phyloP scores from a whole-genome alignment of 1,140 invertebrate species.

The Venturia canescens region DNA sequence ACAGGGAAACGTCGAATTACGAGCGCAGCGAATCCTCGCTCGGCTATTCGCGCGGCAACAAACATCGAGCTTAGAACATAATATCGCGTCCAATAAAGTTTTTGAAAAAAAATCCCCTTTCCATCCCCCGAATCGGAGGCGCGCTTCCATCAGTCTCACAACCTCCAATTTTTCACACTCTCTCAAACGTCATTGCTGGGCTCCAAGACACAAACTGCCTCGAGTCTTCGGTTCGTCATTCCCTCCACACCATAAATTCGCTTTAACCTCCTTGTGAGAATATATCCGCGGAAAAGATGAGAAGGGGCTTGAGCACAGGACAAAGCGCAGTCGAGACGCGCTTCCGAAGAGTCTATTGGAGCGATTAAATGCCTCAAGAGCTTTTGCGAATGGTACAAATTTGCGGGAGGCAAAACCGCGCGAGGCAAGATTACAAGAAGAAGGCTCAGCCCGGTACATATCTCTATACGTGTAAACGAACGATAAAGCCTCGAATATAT shows the following conservation, averaged over 20 bases:
- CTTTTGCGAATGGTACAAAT: conserved; percentile 14
- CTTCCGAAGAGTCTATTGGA: conserved; percentile 9
- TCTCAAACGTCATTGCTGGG: too few species aligned
- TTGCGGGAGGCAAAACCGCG: conserved; percentile 23
- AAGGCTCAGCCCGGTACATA: background rate
- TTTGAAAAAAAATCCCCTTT: too few species aligned
- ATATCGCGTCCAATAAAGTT: too few species aligned
- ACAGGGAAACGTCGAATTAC: background rate
- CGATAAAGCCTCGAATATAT: conserved; percentile 8
- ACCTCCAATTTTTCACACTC: background rate
- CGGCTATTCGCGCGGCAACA: background rate
- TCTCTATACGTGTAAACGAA: background rate
- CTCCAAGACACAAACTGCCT: background rate
- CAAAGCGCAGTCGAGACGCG: background rate
- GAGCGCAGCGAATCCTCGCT: background rate
- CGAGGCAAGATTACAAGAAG: conserved; percentile 18
- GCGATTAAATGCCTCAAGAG: conserved; percentile 10
- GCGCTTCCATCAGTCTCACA: too few species aligned
- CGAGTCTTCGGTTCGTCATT: background rate
- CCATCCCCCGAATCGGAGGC: too few species aligned
- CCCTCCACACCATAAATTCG: background rate
- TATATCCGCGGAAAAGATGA: background rate
- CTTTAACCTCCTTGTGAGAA: background rate
- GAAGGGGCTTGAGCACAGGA: background rate
- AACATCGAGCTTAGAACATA: background rate